Evolutionary conservation across 2,888 invertebrate species (phyloP), one percentile per base, ranked within the genome.

Genomic region (Brachypalpus laphriformis): DNA sequence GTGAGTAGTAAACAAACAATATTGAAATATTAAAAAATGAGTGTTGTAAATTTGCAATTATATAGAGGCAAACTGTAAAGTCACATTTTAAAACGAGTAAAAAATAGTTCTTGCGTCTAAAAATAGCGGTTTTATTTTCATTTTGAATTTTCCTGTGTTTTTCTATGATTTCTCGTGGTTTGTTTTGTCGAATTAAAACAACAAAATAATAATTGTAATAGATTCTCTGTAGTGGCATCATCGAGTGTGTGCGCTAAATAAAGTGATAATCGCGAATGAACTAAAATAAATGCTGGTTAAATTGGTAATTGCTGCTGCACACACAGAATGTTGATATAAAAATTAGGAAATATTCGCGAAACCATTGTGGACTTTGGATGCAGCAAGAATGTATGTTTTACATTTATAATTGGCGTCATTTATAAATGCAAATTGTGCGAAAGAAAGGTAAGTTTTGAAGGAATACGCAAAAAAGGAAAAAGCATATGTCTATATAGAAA

Each of bases 1-100:
- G 82, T 22, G 66, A 74, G 42, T 74, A 76, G 65, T 72, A 83
- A 78, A 83, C 72, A 83, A 83, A 83, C 72, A 82, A 77, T 66
- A 65, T 42, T 25, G 31, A 54, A 65, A 16, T 37, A 37, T 4
- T 18, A 47, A 54, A 25, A 4, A 65, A 59, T 61, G 14, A 59
- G 40, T 83, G 65, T 45, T 71, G 56, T 76, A 57, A 74, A 63
- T 74, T 74, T 57, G 61, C 66, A 68, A 14, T 25, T 4, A 25
- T 54, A 25, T n/a, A 70, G 40, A 3, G 1, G 59, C 72, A 72
- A 25, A 37, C 18, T 22, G 63, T 34, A 47, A 8, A 68, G 47
- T 11, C 14, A 49, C 20, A 75, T 57, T 57, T 11, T 4, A 28
- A 37, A 74, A 66, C 20, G 47, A 57, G 22, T 65, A 63, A 68